Base-by-base conservation (phyloP, 2,888 invertebrate genomes). In the Chrysopilus asiliformis region DNA sequence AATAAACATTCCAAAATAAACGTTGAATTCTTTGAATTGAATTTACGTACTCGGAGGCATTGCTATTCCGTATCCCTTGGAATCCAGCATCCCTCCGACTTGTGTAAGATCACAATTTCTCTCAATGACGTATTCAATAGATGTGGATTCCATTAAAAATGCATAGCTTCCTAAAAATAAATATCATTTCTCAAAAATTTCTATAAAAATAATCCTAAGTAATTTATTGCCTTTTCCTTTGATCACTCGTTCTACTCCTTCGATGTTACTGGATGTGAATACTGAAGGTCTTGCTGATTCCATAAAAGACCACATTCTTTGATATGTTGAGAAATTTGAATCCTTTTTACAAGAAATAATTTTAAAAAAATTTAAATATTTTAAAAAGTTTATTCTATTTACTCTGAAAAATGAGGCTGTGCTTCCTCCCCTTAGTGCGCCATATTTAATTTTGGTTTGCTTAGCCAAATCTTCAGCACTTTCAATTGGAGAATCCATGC, bases 371-470 rank as follows among this genome's bases (percentile, higher is more conserved):
- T 25, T 24, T 14, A 16, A n/a, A 5, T 25, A 24, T 20, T 37
- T 36, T 19, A 18, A 1, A 33, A 20, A 16, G 22, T 22, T n/a
- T n/a, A n/a, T n/a, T n/a, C n/a, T 4, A 20, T 33, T 45, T 47
- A 93, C 95, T 69, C 85, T 74, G 58, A 98, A 98, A 64, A 97
- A 98, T 8, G 83, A 79, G 28, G 84, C 83, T 0, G 97, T 97
- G 1, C 94, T 89, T 33, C 97, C 98, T 27, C 86, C 87, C 44
- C 74, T 71, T n/a, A 93, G 64, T 5, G 89, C 85, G 0, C 98
- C 98, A 58, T 97, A 98, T 59, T 94, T 91, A 50, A 98, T 95
- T 62, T 87, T 86, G 0, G 89, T 91, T 64, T 98, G 97, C 54
- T 87, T 89, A 16, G 93, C 89, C 34, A 98, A 70, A 61, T 95